Base-by-base conservation (phyloP, 2,113 vertebrate species). In the Cyphomyrus discorhynchus region DNA sequence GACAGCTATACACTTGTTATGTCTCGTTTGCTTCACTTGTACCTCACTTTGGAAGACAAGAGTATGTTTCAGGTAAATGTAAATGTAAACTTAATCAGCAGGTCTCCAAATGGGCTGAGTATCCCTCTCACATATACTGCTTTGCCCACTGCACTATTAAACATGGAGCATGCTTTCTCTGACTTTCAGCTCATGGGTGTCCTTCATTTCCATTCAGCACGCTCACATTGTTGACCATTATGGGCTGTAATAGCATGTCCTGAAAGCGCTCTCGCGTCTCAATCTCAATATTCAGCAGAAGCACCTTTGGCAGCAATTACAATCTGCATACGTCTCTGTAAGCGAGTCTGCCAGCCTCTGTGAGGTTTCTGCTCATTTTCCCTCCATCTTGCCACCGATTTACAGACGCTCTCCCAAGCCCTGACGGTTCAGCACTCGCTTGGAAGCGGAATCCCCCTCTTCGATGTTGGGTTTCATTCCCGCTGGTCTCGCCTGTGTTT, bases 281-380 rank as follows among this genome's bases (percentile, higher is more conserved):
- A 84, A 84, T 42, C 80, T 82, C 39, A 82, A 82, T 82, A 82
- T 82, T 82, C 77, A 45, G 77, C 39, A 45, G 19, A 82, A 82
- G 77, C 42, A 42, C 77, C 31, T 82, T 82, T 82, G 77, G 42
- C 42, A 82, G 77, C 42, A 82, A 45, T 45, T 82, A 82, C 35
- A 82, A 45, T 9, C n/a, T 2, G 62, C n/a, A 8, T 39, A 82
- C 39, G 19, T 35, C 31, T 35, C 31, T 82, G 13, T 45, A 39
- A 19, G 77, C 21, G 42, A 82, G 35, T 45, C 9, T 11, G 62
- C 62, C 62, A 27, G 62, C 62, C 77, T 45, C 35, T 39, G 13
- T 45, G 77, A 82, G 62, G n/a, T 66, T 27, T 66, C n/a, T 66
- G n/a, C 62, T 11, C 62, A 66, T 27, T 66, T 62, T n/a, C 19